Conservation (phyloP, 2,888 invertebrate genomes). For the Subacronicta megacephala region DNA sequence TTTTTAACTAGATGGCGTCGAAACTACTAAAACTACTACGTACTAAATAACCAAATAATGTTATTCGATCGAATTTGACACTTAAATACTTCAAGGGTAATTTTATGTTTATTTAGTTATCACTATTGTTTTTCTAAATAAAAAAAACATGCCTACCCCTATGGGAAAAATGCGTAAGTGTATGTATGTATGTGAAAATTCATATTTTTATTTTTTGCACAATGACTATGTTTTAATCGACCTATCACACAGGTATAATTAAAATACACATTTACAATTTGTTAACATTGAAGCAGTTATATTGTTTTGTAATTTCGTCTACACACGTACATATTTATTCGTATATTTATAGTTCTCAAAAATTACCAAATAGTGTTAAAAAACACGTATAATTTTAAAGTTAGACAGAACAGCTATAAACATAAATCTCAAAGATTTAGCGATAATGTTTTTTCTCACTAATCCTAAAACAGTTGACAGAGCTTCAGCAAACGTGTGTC, state of each 20-base stretch:
- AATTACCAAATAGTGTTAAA: conserved; percentile 12
- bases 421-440: conserved; percentile 34
- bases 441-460: conserved; percentile 51
- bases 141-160: too few species aligned
- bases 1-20: too few species aligned
- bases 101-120: too few species aligned
- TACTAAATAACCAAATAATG: neutral
- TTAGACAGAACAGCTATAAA: conserved; percentile 9
- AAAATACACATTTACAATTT: conserved; percentile 1
- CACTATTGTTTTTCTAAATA: neutral
- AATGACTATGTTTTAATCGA: neutral
- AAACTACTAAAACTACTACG: too few species aligned
- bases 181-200: too few species aligned
- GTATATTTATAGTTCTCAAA: conserved; percentile 12
- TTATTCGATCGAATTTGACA: neutral
- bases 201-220: too few species aligned
- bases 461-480: conserved; percentile 40
- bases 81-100: neutral
- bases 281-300: conserved; percentile 3
- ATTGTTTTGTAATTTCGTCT: conserved; percentile 13
- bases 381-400: conserved; percentile 6
- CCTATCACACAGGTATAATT: neutral
- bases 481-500: conserved; percentile 67
- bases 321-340: conserved; percentile 11
- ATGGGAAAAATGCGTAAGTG: too few species aligned